phyloP scores from a whole-genome alignment of 2,888 invertebrate species.

The Polyploca ridens region DNA sequence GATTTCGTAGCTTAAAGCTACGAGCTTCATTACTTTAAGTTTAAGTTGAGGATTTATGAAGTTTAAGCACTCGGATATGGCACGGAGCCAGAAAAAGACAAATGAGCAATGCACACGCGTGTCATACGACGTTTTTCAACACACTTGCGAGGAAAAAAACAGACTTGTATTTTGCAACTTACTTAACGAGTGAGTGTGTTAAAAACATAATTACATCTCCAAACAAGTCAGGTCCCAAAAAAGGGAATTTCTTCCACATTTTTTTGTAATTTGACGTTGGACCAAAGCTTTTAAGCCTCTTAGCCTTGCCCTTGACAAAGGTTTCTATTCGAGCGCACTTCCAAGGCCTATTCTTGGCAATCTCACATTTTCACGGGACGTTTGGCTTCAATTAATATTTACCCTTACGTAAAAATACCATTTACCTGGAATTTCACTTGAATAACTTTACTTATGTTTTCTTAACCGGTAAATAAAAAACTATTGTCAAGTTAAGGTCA shows the following conservation, averaged over 20 bases:
- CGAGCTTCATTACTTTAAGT: too few relatives aligned
- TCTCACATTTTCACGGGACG: not conserved
- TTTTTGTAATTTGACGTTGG: not conserved
- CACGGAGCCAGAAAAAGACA: not conserved
- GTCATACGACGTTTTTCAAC: too few relatives aligned
- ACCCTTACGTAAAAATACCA: not conserved
- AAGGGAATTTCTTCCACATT: not conserved
- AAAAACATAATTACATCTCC: not conserved
- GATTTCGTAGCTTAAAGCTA: too few relatives aligned
- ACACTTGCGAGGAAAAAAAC: too few relatives aligned
- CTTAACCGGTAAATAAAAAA: too few relatives aligned
- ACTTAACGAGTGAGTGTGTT: too few relatives aligned
- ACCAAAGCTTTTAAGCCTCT: not conserved
- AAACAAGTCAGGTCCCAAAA: constrained; percentile 3
- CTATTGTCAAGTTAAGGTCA: too few relatives aligned
- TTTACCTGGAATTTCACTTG: not conserved
- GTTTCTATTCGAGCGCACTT: not conserved
- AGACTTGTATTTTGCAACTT: too few relatives aligned
- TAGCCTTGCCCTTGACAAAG: constrained; percentile 7
- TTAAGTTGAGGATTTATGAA: too few relatives aligned
- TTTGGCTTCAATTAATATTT: not conserved
- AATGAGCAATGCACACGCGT: too few relatives aligned
- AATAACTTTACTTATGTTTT: too few relatives aligned
- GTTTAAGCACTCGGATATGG: not conserved
- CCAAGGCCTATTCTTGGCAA: not conserved